Base-by-base conservation (phyloP, 2,113 vertebrate species). In the Agapornis roseicollis region DNA sequence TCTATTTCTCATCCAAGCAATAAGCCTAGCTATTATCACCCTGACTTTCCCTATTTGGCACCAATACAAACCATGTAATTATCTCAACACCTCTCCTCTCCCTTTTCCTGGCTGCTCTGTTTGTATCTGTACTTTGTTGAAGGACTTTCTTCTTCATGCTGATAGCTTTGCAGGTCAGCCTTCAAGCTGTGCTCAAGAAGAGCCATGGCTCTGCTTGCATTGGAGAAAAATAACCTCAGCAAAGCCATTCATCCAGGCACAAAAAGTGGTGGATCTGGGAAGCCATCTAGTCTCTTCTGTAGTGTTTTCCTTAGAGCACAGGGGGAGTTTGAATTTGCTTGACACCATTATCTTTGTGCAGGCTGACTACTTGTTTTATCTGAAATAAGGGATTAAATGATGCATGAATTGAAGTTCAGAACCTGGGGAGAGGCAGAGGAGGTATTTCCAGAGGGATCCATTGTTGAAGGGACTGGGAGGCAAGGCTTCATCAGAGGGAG, bases 401-500 rank as follows among this genome's bases (percentile, higher is more conserved):
- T 39, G 24, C 42, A 3, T 13, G 82, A 86, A 61, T 61, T 23
- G 22, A 20, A 13, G 7, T 25, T 65, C 5, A 16, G 35, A n/a
- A 29, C 16, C 13, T 29, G 15, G 11, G 31, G 42, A 29, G 49
- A 66, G 33, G 35, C 56, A 47, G 50, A 37, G 33, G 50, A 44
- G 58, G 8, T 2, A 2, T 29, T 28, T 64, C 63, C 49, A 31
- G 37, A 39, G 29, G 68, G 70, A 13, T 24, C 29, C 2, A 0
- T 10, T 3, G 6, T 37, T 1, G 6, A 27, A 16, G 28, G 9
- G 11, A 8, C 13, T 46, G 0, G 0, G 46, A 10, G 63, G 31
- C 39, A 33, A 12, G 16, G 17, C 6, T 1, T 17, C 23, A 12
- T 72, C 42, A 2, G n/a, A 16, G 31, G 39, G 63, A 16, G 17